phyloP scores from a whole-genome alignment of 2,888 invertebrate species.

The Drosophila hamatofila region DNA sequence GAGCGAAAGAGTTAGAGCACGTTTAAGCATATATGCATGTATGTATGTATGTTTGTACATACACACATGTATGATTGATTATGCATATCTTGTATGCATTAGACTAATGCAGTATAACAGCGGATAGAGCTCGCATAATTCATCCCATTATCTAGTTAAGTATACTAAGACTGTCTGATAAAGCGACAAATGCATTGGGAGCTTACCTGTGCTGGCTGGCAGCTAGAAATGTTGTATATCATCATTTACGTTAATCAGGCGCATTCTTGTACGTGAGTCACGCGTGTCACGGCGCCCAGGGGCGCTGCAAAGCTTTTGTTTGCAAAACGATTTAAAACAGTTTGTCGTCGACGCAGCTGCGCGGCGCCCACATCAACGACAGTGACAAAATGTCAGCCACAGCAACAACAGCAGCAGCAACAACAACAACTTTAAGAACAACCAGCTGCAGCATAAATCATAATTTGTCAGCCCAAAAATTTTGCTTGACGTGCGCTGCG shows the following conservation, averaged over 20 bases:
- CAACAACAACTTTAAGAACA: constrained; percentile 24
- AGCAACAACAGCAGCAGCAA: constrained; percentile 18
- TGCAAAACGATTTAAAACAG: constrained; percentile 13
- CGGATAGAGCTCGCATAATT: not conserved
- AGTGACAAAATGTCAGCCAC: constrained; percentile 57
- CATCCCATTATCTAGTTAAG: not conserved
- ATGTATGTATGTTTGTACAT: no score
- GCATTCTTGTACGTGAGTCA: constrained; percentile 23
- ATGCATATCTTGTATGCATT: not conserved
- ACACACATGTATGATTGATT: not conserved
- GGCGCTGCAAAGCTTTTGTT: constrained; percentile 33
- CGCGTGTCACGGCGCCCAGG: constrained; percentile 36
- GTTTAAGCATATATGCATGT: not conserved
- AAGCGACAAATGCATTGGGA: not conserved
- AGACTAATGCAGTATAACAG: not conserved
- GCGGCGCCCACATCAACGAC: constrained; percentile 45
- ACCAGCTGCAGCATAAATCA: constrained; percentile 70
- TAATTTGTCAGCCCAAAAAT: constrained; percentile 73
- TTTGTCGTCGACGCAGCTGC: constrained; percentile 23
- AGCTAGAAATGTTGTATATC: constrained; percentile 9
- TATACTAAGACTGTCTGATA: not conserved
- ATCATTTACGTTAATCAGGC: constrained; percentile 31
- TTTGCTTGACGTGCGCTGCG: constrained; percentile 60
- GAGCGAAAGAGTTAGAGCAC: not conserved
- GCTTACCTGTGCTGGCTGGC: not conserved